phyloP scores from a whole-genome alignment of 2,888 invertebrate species.

The Mesochorus sp. region DNA sequence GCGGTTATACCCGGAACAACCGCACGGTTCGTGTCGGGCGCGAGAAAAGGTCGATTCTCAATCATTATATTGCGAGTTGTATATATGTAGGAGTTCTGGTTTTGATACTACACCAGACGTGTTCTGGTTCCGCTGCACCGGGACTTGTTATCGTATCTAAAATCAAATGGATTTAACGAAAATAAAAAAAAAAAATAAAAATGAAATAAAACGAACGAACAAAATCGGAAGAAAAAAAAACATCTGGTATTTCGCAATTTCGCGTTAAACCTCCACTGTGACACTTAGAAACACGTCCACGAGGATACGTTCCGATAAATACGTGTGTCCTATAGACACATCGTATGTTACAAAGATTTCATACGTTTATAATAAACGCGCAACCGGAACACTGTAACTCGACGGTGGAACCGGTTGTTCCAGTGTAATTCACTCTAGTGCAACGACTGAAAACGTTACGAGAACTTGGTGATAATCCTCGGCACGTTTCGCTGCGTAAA shows the following conservation, averaged over 20 bases:
- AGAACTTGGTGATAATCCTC: slow-evolving; percentile 24
- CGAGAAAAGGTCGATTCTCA: slow-evolving; percentile 5
- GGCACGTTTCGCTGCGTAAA: too few relatives aligned
- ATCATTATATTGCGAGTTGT: background rate
- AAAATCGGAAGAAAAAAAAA: too few relatives aligned
- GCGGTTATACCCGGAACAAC: background rate
- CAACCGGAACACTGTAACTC: slow-evolving; percentile 23
- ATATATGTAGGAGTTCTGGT: background rate
- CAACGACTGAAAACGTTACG: slow-evolving; percentile 7
- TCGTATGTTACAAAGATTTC: slow-evolving; percentile 12
- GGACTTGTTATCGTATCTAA: slow-evolving; percentile 6
- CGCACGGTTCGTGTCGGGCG: background rate
- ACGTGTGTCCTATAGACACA: background rate
- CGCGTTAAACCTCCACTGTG: too few relatives aligned
- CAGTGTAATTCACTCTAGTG: background rate
- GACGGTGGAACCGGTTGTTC: slow-evolving; percentile 32
- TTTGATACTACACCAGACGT: slow-evolving; percentile 5
- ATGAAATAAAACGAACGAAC: background rate
- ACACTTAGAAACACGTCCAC: background rate
- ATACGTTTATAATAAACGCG: slow-evolving; percentile 11
- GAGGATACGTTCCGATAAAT: background rate
- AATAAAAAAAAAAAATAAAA: background rate
- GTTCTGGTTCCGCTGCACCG: slow-evolving; percentile 23
- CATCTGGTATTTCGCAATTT: background rate
- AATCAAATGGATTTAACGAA: background rate